Conservation (phyloP, 2,888 invertebrate genomes). For the Aporophyla nigra region DNA sequence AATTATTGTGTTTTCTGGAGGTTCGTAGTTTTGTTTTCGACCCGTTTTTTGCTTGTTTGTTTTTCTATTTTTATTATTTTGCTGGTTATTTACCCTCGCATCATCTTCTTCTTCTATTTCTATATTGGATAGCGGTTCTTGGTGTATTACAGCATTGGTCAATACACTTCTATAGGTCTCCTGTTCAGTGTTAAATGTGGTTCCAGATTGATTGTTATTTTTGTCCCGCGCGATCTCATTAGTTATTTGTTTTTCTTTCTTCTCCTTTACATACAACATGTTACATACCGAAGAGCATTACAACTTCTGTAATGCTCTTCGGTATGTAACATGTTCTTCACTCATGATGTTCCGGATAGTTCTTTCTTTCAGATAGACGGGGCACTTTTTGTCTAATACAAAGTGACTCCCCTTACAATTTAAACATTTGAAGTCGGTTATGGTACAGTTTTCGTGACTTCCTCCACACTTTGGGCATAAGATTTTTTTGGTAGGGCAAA, state of each 20-base stretch:
- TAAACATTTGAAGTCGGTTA: neutral
- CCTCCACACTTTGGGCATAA: slow-evolving; percentile 6
- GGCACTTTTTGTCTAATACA: neutral
- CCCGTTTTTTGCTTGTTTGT: neutral
- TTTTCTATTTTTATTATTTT: neutral
- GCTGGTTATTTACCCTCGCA: neutral
- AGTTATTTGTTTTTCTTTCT: neutral
- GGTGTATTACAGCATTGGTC: neutral
- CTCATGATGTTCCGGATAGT: neutral
- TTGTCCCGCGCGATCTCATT: neutral
- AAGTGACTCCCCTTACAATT: slow-evolving; percentile 9
- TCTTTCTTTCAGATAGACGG: neutral
- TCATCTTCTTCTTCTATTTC: neutral
- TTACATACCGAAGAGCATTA: too few species aligned
- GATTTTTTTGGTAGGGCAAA: neutral
- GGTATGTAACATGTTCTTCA: neutral
- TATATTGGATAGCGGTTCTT: too few species aligned
- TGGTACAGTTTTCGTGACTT: neutral
- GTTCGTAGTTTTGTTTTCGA: neutral
- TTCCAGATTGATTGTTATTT: neutral
- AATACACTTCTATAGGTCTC: neutral
- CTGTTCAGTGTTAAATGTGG: neutral
- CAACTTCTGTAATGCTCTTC: neutral
- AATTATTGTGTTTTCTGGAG: neutral
- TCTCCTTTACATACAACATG: too few species aligned